phyloP scores from a whole-genome alignment of 2,888 invertebrate genomes.

The Seladonia tumulorum region DNA sequence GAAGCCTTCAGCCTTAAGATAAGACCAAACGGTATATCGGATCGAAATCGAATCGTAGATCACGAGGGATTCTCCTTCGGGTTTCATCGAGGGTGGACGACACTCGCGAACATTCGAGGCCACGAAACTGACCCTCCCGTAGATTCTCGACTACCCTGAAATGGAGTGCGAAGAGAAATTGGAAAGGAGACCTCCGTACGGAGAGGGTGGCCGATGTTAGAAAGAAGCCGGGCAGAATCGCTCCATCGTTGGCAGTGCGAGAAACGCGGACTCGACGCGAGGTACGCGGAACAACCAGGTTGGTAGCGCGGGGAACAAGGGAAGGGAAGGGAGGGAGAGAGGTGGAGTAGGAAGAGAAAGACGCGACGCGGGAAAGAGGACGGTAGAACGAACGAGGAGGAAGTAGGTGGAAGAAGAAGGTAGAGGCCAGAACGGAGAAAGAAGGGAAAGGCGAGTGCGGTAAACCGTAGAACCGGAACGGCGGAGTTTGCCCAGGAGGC shows the following conservation, averaged over 20 bases:
- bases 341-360: neutral
- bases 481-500: slow-evolving; percentile 80
- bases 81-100: slow-evolving; percentile 61
- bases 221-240: slow-evolving; percentile 1
- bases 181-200: slow-evolving; percentile 28
- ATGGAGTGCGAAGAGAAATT: slow-evolving; percentile 46
- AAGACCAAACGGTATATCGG: slow-evolving; percentile 66
- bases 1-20: slow-evolving; percentile 63
- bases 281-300: slow-evolving; percentile 14
- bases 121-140: slow-evolving; percentile 44
- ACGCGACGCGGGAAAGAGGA: neutral
- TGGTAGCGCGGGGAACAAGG: neutral
- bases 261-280: slow-evolving; percentile 3
- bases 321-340: no score
- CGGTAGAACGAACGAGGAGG: neutral
- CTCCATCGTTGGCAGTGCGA: neutral
- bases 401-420: neutral
- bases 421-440: slow-evolving; percentile 13
- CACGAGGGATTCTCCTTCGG: slow-evolving; percentile 66
- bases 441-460: slow-evolving; percentile 61
- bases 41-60: slow-evolving; percentile 74
- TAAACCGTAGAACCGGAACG: slow-evolving; percentile 78
- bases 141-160: slow-evolving; percentile 25
- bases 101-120: slow-evolving; percentile 45
- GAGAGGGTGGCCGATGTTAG: neutral